These are phyloP conservation scores for Benthosema pterotum DNA, from an alignment of 2,797 vertebrate genomes.

Conservation along the genomic window DNA sequence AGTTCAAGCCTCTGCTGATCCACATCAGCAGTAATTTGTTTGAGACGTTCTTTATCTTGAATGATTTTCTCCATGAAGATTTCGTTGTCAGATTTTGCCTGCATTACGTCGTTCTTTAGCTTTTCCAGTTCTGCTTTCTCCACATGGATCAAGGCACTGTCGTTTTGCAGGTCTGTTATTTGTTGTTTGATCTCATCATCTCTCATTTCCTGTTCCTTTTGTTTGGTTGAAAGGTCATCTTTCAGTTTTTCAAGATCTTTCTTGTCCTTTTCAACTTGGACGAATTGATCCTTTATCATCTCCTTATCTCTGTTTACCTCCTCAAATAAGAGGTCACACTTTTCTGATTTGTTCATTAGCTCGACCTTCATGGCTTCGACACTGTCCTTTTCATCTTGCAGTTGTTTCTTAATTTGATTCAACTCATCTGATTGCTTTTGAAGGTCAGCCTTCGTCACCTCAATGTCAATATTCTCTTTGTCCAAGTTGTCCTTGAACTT, in stretches of 20 bases:
- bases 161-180: background rate
- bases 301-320: constrained; percentile 28
- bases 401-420: too few species aligned
- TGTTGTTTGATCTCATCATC: background rate
- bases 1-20: constrained; percentile 9
- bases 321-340: constrained; percentile 7
- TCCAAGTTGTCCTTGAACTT: too few species aligned
- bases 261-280: background rate
- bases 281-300: constrained; percentile 12
- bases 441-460: too few species aligned
- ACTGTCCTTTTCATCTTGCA: too few species aligned
- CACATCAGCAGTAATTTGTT: constrained; percentile 7
- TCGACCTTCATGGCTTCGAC: background rate
- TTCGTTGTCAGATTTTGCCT: background rate
- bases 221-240: background rate
- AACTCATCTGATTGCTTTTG: too few species aligned
- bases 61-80: background rate
- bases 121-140: constrained; percentile 3
- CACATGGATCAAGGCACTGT: background rate
- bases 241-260: background rate
- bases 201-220: background rate
- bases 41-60: constrained; percentile 1
- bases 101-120: background rate
- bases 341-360: background rate
- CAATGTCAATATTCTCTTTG: too few species aligned